Percentiles rank a stretch among this genome's conserved stretches.
Evolutionary conservation across 2,888 invertebrate species (phyloP).

Genomic region (Volucella inflata): DNA sequence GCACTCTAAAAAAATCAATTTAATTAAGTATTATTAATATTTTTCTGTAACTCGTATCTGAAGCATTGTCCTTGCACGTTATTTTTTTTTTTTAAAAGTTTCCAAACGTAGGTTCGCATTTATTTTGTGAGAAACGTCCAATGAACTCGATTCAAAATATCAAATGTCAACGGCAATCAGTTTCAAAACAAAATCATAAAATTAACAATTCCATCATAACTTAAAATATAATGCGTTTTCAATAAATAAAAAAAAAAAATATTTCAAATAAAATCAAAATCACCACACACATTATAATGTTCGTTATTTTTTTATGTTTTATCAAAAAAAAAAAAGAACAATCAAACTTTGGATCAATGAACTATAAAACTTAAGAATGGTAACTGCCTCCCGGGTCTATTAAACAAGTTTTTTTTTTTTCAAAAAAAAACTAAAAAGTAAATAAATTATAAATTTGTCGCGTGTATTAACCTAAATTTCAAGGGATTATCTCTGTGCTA

Average conservation of each 20-base stretch:
- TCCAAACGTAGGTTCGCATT: background rate
- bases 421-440: background rate
- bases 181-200: conserved; percentile 34
- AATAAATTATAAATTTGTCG: background rate
- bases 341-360: conserved; percentile 5
- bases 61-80: background rate
- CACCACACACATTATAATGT: no score
- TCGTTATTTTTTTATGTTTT: no score
- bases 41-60: no score
- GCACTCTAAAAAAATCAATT: no score
- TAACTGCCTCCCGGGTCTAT: background rate
- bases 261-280: conserved; percentile 20
- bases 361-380: conserved; percentile 1
- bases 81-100: background rate
- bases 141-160: conserved; percentile 18
- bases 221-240: conserved; percentile 25
- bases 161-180: conserved; percentile 1
- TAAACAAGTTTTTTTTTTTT: background rate
- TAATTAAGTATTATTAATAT: no score
- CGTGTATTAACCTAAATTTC: conserved; percentile 28
- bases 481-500: conserved; percentile 16
- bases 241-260: conserved; percentile 10
- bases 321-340: no score
- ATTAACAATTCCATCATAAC: conserved; percentile 15
- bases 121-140: background rate